phyloP scores from a whole-genome alignment of 2,888 invertebrate species.

The Lypha dubia region DNA sequence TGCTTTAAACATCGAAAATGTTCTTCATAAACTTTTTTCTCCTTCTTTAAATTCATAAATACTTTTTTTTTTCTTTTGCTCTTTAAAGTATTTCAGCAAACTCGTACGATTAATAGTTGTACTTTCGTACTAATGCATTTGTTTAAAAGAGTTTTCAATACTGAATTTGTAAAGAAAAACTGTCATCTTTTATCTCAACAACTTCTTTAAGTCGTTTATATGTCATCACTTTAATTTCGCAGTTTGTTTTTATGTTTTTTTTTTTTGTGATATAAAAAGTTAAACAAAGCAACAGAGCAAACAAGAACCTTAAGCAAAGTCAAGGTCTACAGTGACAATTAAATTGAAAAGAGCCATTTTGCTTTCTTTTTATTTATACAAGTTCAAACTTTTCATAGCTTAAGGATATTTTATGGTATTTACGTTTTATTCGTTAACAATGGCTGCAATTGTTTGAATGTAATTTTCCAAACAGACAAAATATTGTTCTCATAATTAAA shows the following conservation, averaged over 20 bases:
- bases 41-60: background rate
- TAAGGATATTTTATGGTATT: too few species aligned
- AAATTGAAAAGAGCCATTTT: constrained; percentile 34
- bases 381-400: constrained; percentile 9
- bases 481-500: background rate
- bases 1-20: background rate
- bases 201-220: constrained; percentile 2
- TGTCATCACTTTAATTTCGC: background rate
- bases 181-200: too few species aligned
- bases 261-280: background rate
- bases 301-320: background rate
- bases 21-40: background rate
- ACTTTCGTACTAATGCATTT: background rate
- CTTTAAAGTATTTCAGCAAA: background rate
- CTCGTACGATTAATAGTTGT: constrained; percentile 8
- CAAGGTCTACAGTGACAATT: constrained; percentile 29
- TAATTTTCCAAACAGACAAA: constrained; percentile 43
- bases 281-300: constrained; percentile 21
- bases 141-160: background rate
- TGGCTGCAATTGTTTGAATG: constrained; percentile 46
- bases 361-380: background rate
- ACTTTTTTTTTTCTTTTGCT: background rate
- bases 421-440: constrained; percentile 2
- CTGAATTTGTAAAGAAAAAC: background rate
- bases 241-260: too few species aligned